phyloP scores from a whole-genome alignment of 2,113 vertebrate species.

The Trogon surrucura region DNA sequence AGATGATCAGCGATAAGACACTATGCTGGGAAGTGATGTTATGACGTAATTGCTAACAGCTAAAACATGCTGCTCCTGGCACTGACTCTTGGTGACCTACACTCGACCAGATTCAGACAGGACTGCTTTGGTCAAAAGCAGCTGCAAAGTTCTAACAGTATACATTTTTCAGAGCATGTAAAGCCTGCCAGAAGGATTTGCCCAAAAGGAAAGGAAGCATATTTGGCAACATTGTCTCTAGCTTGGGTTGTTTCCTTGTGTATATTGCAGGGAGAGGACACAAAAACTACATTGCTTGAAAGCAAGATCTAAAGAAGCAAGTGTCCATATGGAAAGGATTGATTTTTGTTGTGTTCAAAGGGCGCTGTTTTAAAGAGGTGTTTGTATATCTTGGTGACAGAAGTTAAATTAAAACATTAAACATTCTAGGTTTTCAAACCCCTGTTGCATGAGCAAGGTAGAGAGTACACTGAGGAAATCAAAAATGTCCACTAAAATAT shows the following conservation, averaged over 20 bases:
- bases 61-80: not conserved
- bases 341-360: constrained; percentile 2
- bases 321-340: not conserved
- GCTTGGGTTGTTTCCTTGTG: not conserved
- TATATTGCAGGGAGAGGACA: not conserved
- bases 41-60: not conserved
- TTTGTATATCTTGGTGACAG: constrained; percentile 23
- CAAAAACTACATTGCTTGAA: not conserved
- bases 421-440: not conserved
- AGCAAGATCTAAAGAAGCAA: not conserved
- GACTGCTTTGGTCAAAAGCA: not conserved
- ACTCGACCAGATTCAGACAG: not conserved
- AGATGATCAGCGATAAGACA: constrained; percentile 17
- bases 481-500: not conserved
- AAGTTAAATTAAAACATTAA: constrained; percentile 27
- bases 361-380: constrained; percentile 31
- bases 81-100: constrained; percentile 5
- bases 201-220: not conserved
- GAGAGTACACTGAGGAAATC: not conserved
- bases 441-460: not conserved
- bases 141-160: not conserved
- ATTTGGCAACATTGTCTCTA: not conserved
- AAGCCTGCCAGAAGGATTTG: not conserved
- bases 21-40: not conserved
- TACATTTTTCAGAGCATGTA: not conserved